Percentiles rank a stretch among this genome's conserved stretches.
Evolutionary conservation across 2,113 vertebrate genomes (phyloP).

Genomic region (Trinectes maculatus): DNA sequence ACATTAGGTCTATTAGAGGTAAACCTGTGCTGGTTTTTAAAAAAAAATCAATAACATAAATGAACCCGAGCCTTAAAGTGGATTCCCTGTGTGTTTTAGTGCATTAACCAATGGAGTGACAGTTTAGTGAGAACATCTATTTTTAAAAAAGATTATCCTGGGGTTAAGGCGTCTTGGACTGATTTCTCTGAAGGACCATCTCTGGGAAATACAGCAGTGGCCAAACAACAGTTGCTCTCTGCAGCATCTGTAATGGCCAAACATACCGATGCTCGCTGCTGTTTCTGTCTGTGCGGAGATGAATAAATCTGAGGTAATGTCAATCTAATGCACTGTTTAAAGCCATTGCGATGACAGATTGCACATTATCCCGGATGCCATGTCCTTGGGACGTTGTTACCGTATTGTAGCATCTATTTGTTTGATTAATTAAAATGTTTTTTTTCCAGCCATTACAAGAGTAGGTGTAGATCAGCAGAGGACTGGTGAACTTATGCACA

Average conservation of each 20-base stretch:
- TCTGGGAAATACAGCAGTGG: constrained; percentile 23
- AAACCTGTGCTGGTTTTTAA: background rate
- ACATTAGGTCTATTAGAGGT: background rate
- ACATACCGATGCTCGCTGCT: constrained; percentile 42
- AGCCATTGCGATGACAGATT: constrained; percentile 63
- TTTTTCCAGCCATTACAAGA: constrained; percentile 16
- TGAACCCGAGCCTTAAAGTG: constrained; percentile 2
- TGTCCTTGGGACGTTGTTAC: constrained; percentile 55
- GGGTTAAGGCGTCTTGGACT: constrained; percentile 5
- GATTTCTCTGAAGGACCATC: constrained; percentile 29
- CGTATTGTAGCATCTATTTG: constrained; percentile 37
- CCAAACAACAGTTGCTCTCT: constrained; percentile 25
- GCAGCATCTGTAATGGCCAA: constrained; percentile 54
- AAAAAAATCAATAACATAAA: constrained; percentile 16
- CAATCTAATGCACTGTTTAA: constrained; percentile 58
- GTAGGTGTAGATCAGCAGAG: background rate
- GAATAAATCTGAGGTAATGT: constrained; percentile 64
- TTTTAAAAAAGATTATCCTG: constrained; percentile 23
- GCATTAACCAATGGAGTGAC: background rate
- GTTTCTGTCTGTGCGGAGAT: constrained; percentile 40
- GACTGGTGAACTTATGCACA: background rate
- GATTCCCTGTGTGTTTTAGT: background rate
- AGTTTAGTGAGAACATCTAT: constrained; percentile 11
- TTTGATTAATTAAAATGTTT: constrained; percentile 39
- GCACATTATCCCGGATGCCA: constrained; percentile 49